Evolutionary conservation across 1,140 invertebrate genomes (phyloP).

Genomic region (Philopotamus ludificatus): DNA sequence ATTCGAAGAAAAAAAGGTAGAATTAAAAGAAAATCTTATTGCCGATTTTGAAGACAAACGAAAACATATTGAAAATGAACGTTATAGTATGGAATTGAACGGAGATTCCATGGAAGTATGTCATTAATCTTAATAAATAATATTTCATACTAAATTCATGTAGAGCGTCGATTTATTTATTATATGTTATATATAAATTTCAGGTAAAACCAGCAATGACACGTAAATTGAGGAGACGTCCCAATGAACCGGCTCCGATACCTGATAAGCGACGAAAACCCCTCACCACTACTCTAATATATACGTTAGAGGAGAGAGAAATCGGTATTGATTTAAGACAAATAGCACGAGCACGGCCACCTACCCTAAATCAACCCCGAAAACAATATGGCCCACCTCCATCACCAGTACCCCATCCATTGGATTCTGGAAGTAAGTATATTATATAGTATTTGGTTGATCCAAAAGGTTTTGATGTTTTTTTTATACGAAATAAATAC

Average conservation of each 20-base stretch:
- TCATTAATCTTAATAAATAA: neutral
- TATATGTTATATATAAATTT: neutral
- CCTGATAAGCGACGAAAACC: conserved; percentile 81
- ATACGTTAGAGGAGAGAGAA: conserved; percentile 84
- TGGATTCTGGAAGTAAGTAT: conserved; percentile 24
- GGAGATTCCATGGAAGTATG: conserved; percentile 80
- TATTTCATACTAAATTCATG: neutral
- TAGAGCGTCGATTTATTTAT: neutral
- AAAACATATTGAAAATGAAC: conserved; percentile 84
- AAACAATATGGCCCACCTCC: conserved; percentile 39
- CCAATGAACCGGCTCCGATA: conserved; percentile 89
- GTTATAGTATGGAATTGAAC: conserved; percentile 83
- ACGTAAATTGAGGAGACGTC: conserved; percentile 83
- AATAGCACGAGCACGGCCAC: conserved; percentile 65
- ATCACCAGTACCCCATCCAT: conserved; percentile 21
- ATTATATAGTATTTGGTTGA: no score
- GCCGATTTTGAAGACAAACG: conserved; percentile 91
- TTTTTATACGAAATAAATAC: no score
- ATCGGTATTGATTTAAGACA: conserved; percentile 85
- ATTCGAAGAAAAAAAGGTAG: conserved; percentile 93
- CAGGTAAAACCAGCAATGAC: conserved; percentile 75
- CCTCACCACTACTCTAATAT: conserved; percentile 79
- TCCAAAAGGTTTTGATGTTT: no score
- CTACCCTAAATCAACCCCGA: conserved; percentile 44
- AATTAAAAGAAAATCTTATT: conserved; percentile 86